phyloP scores from a whole-genome alignment of 2,797 vertebrate genomes.

The Betta splendens region DNA sequence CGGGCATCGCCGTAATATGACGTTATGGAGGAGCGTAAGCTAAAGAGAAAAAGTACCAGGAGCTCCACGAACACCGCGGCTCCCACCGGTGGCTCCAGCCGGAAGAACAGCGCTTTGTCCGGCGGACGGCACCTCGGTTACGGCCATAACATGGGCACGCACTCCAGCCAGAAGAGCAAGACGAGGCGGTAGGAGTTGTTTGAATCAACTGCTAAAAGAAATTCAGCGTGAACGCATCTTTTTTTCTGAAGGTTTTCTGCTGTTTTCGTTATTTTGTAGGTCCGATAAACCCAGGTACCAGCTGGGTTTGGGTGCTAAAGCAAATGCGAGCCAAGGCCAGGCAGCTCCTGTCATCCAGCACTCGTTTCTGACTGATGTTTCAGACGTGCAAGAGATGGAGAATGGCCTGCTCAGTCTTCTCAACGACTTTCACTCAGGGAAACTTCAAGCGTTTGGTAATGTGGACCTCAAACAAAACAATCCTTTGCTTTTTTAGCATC shows the following conservation, averaged over 20 bases:
- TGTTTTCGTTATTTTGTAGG: conserved; percentile 64
- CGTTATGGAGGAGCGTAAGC: conserved; percentile 92
- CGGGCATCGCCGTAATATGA: conserved; percentile 52
- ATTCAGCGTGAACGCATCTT: fast-evolving
- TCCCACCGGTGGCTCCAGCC: conserved; percentile 76
- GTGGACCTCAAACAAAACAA: background rate
- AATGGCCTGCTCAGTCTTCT: conserved; percentile 94
- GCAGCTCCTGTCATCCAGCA: conserved; percentile 89
- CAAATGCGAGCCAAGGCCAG: conserved; percentile 70
- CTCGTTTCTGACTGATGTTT: conserved; percentile 97
- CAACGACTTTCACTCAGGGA: conserved; percentile 97
- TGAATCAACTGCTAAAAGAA: background rate
- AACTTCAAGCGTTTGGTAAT: conserved; percentile 95
- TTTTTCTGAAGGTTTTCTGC: background rate
- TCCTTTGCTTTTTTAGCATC: too few species aligned
- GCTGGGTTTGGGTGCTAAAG: conserved; percentile 27
- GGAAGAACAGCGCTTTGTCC: conserved; percentile 82
- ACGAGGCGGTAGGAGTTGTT: conserved; percentile 81
- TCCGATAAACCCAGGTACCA: conserved; percentile 88
- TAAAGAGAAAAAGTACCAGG: conserved; percentile 91
- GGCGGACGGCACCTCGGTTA: conserved; percentile 83
- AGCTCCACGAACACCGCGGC: conserved; percentile 82
- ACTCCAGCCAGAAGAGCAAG: conserved; percentile 86
- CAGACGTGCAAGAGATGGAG: conserved; percentile 98
- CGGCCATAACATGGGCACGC: conserved; percentile 81